A percentile compares a stretch with the other conserved stretches of the same genome.
These are phyloP conservation scores for Halcyon leucocephala DNA, from an alignment of 2,797 vertebrate genomes.

Conservation along the genomic window DNA sequence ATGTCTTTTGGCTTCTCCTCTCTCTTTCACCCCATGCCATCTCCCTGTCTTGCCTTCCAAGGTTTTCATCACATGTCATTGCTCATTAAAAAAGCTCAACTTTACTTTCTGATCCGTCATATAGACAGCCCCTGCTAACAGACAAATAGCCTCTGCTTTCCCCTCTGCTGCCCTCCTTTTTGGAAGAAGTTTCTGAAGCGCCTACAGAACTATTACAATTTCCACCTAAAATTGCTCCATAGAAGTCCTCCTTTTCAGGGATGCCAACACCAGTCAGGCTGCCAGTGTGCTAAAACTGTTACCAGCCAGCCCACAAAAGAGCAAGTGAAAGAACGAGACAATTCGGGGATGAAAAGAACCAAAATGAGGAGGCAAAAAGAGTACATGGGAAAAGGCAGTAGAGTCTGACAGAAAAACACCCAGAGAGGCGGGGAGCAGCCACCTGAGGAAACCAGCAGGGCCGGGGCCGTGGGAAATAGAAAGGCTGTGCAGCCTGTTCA, in stretches of 20 bases:
- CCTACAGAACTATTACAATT: background rate
- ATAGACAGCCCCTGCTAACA: background rate
- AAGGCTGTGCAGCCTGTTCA: background rate
- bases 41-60: background rate
- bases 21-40: background rate
- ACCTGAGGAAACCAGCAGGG: background rate
- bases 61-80: background rate
- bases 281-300: background rate
- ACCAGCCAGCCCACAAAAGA: slow-evolving; percentile 5
- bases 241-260: background rate
- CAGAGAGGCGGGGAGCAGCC: background rate
- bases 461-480: background rate
- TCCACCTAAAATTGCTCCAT: background rate
- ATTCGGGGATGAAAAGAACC: background rate
- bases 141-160: background rate
- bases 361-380: background rate
- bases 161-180: background rate
- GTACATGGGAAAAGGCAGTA: background rate
- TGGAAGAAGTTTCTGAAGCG: background rate
- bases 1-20: background rate
- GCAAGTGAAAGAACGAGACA: background rate
- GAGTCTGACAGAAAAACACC: background rate
- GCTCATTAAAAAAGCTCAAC: background rate
- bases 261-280: background rate
- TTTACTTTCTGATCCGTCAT: background rate